Evolutionary conservation across 2,888 invertebrate species (phyloP).

Genomic region (Euspilapteryx auroguttella): DNA sequence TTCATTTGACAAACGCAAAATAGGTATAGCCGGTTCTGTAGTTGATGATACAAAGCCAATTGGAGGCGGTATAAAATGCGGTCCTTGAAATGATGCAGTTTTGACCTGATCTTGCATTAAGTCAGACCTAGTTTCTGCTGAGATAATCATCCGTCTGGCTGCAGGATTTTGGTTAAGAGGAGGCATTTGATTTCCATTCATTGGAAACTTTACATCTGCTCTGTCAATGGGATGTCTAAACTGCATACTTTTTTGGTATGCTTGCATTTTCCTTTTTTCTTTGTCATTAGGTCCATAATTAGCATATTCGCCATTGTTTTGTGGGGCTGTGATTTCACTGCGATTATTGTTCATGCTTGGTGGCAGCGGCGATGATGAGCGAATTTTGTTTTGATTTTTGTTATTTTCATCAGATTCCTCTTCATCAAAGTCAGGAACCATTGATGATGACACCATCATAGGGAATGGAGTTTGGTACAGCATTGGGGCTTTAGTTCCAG

Average conservation of each 20-base stretch:
- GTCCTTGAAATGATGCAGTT: slow-evolving; percentile 20
- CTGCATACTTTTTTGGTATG: slow-evolving; percentile 16
- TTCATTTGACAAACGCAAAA: slow-evolving; percentile 52
- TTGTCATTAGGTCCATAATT: slow-evolving; percentile 4
- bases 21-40: slow-evolving; percentile 51
- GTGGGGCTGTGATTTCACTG: no score
- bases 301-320: slow-evolving; percentile 18
- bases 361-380: slow-evolving; percentile 12
- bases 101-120: slow-evolving; percentile 25
- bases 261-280: slow-evolving; percentile 20
- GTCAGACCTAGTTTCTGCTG: slow-evolving; percentile 27
- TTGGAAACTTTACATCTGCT: slow-evolving; percentile 26
- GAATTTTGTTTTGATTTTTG: slow-evolving; percentile 12
- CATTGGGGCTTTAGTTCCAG: slow-evolving; percentile 27
- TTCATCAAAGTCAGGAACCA: slow-evolving; percentile 20
- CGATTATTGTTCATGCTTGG: slow-evolving; percentile 5
- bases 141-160: slow-evolving; percentile 29
- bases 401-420: slow-evolving; percentile 20
- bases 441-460: slow-evolving; percentile 25
- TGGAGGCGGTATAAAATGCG: slow-evolving; percentile 28
- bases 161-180: slow-evolving; percentile 19
- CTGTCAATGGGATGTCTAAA: slow-evolving; percentile 30
- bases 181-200: slow-evolving; percentile 12
- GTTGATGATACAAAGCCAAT: slow-evolving; percentile 33
- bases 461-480: slow-evolving; percentile 31